Conservation (phyloP, 2,888 invertebrate species). For the Drosophila meridiana region DNA sequence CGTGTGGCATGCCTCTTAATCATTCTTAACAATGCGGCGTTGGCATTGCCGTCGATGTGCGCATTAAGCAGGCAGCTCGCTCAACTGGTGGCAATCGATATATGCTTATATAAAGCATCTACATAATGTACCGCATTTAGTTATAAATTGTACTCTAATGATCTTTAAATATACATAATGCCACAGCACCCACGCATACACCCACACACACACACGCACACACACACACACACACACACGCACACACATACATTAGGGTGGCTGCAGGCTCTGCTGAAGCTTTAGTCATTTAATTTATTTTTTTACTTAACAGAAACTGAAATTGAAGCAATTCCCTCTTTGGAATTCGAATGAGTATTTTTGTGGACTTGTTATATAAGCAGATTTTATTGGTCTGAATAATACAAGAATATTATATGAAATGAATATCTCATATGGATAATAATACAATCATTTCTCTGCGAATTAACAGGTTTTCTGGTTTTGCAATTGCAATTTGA, state of each 20-base stretch:
- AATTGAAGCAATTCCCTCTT: constrained; percentile 11
- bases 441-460: no score
- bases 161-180: constrained; percentile 76
- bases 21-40: constrained; percentile 72
- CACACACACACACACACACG: constrained; percentile 17
- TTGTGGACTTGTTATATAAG: not conserved
- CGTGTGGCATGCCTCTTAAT: constrained; percentile 67
- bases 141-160: constrained; percentile 72
- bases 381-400: no score
- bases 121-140: constrained; percentile 33
- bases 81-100: constrained; percentile 79
- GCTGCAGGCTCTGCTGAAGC: constrained; percentile 14
- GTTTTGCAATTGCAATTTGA: no score
- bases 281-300: constrained; percentile 31
- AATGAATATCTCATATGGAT: no score
- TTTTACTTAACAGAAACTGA: constrained; percentile 28
- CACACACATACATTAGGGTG: constrained; percentile 13
- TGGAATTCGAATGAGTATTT: not conserved
- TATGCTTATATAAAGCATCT: constrained; percentile 26
- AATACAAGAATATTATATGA: not conserved
- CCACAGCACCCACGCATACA: constrained; percentile 13
- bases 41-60: constrained; percentile 40
- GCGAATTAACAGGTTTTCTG: no score
- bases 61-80: constrained; percentile 52
- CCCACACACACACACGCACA: constrained; percentile 21